Base-by-base conservation (phyloP, 2,113 vertebrate species). In the Lepisosteus osseus region DNA sequence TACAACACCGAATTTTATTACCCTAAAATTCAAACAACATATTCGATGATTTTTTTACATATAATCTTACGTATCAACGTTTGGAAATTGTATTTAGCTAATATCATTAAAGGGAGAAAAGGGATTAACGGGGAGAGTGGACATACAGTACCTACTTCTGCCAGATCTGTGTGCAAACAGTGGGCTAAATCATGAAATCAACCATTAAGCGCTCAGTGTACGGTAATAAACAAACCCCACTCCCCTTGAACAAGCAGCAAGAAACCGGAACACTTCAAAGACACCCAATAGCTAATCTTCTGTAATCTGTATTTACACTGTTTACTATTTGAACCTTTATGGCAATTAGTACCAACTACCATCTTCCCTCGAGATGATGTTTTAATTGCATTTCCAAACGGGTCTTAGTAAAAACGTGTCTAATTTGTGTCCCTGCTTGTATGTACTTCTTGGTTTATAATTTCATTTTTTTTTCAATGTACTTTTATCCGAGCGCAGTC, bases 271-370 rank as follows among this genome's bases (percentile, higher is more conserved):
- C 45, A 71, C 66, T 62, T 74, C 62, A 71, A 71, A 72, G 69
- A 17, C 42, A 8, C 17, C 59, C 62, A 29, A 11, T 15, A 67
- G 67, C 71, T 73, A 69, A 70, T 72, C 70, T 70, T 65, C 17
- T 57, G 67, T 72, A 75, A 78, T 76, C 74, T 67, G 67, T 29
- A 5, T 65, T 76, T 76, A 70, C 64, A 15, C 67, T 75, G 47
- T 63, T 72, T 54, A 76, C 64, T 13, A 72, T 75, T 57, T 65
- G 59, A 68, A 75, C 70, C 61, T 72, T 42, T 17, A 15, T 68
- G 51, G 29, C 64, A 72, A 75, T 78, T 44, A 78, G 9, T 12
- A 74, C 12, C 11, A 74, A 44, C 57, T 43, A 55, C 6, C 7
- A 70, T 67, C 56, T 75, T 42, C 65, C 44, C 43, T 72, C 65